Evolutionary conservation across 2,113 vertebrate genomes (phyloP).

Genomic region (Pleuronectes platessa): DNA sequence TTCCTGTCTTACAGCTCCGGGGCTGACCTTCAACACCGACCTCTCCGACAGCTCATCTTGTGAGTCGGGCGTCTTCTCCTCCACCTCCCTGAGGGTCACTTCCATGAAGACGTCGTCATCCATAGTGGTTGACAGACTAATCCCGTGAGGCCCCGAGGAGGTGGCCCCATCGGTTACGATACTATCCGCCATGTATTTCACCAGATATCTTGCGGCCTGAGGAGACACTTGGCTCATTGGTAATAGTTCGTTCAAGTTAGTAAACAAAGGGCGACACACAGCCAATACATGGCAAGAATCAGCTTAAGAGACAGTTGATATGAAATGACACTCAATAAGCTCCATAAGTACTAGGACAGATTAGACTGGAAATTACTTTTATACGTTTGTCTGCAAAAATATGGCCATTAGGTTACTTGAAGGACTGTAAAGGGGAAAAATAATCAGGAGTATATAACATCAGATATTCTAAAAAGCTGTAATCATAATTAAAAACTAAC

Average conservation of each 20-base stretch:
- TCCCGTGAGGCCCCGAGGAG: slow-evolving; percentile 80
- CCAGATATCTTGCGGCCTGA: slow-evolving; percentile 86
- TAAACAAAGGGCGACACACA: slow-evolving; percentile 48
- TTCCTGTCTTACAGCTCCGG: slow-evolving; percentile 82
- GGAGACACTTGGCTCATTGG: slow-evolving; percentile 91
- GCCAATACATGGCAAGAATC: slow-evolving; percentile 3
- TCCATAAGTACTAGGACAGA: slow-evolving; percentile 14
- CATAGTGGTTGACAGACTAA: slow-evolving; percentile 83
- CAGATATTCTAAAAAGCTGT: no score
- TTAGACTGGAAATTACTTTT: neutral
- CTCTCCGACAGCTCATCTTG: slow-evolving; percentile 86
- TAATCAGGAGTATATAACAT: no score
- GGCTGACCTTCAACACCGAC: slow-evolving; percentile 77
- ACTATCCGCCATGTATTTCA: slow-evolving; percentile 85
- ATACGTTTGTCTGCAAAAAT: neutral
- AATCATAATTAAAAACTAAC: no score
- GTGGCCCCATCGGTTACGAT: slow-evolving; percentile 84
- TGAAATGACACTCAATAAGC: neutral
- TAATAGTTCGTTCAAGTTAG: slow-evolving; percentile 88
- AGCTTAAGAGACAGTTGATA: slow-evolving; percentile 11
- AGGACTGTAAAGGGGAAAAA: neutral
- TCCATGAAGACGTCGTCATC: slow-evolving; percentile 87
- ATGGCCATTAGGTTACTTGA: neutral
- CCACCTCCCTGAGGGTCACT: slow-evolving; percentile 80
- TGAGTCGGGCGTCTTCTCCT: slow-evolving; percentile 86